These are phyloP conservation scores for Drosophila sordidapex DNA, from an alignment of 2,888 invertebrate species.

Conservation along the genomic window DNA sequence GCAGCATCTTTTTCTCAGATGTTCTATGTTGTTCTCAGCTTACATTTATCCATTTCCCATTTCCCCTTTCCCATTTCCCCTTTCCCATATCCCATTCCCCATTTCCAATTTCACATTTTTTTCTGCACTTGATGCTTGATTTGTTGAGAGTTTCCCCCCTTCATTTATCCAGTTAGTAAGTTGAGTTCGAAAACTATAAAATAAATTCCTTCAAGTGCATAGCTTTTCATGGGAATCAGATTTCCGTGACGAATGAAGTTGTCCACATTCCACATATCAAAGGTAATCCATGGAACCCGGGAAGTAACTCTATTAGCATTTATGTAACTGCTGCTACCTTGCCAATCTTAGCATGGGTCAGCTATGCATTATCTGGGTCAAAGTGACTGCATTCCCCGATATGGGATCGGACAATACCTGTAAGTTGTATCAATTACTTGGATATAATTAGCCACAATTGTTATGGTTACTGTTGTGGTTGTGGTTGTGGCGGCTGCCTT, in stretches of 20 bases:
- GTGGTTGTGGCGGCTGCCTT: not conserved
- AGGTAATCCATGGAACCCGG: not conserved
- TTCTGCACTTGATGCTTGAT: slow-evolving; percentile 40
- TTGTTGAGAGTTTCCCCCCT: slow-evolving; percentile 17
- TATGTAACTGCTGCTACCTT: not conserved
- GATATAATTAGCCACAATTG: slow-evolving; percentile 45
- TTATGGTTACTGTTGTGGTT: slow-evolving; percentile 3
- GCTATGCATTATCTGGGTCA: not conserved
- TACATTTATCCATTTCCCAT: slow-evolving; percentile 19
- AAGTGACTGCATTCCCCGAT: not conserved
- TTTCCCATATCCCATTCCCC: not conserved
- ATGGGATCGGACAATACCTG: not conserved
- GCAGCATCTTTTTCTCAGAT: slow-evolving; percentile 40
- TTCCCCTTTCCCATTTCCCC: not conserved
- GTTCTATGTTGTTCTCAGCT: slow-evolving; percentile 16
- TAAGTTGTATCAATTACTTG: not conserved
- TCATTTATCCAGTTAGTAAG: not conserved
- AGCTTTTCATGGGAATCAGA: not conserved
- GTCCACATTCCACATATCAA: not conserved
- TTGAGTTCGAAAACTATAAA: slow-evolving; percentile 10
- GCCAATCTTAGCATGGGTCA: not conserved
- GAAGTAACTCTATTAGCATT: too few relatives aligned
- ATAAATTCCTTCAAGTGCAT: not conserved
- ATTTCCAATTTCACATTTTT: not conserved
- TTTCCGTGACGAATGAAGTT: not conserved